phyloP scores from a whole-genome alignment of 2,888 invertebrate species.

The Nasonovia ribisnigri region DNA sequence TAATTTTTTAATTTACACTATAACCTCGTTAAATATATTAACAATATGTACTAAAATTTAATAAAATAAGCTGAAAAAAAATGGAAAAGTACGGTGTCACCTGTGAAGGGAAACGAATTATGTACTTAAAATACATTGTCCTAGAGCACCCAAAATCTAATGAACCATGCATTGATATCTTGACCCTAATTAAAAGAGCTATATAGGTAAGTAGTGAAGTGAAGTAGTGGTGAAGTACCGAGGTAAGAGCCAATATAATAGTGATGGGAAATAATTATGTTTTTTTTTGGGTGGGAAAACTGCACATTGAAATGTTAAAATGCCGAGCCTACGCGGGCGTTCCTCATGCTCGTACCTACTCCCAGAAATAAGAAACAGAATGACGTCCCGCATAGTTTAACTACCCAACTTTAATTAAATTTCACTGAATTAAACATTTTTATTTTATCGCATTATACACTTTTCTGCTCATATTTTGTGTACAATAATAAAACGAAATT shows the following conservation, averaged over 20 bases:
- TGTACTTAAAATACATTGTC: no score
- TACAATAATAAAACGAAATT: neutral
- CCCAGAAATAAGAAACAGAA: neutral
- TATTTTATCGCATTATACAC: neutral
- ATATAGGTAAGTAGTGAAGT: neutral
- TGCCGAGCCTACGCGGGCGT: neutral
- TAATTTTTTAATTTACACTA: no score
- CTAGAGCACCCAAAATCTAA: no score
- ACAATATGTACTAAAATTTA: no score
- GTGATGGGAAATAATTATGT: neutral
- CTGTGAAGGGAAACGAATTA: no score
- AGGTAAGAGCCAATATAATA: neutral
- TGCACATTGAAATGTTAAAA: neutral
- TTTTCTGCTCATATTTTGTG: neutral
- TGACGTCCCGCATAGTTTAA: neutral
- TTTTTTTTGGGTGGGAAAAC: neutral
- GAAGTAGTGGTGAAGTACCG: no score
- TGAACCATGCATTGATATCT: no score
- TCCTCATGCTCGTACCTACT: neutral
- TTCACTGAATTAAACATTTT: constrained; percentile 13
- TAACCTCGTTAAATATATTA: no score
- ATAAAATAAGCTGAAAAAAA: no score
- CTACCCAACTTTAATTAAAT: neutral
- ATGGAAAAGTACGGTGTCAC: no score
- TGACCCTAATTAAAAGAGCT: neutral